Percentiles rank a stretch among this genome's conserved stretches.
Conservation (phyloP, 2,888 invertebrate species). For the Nasonia oneida region DNA sequence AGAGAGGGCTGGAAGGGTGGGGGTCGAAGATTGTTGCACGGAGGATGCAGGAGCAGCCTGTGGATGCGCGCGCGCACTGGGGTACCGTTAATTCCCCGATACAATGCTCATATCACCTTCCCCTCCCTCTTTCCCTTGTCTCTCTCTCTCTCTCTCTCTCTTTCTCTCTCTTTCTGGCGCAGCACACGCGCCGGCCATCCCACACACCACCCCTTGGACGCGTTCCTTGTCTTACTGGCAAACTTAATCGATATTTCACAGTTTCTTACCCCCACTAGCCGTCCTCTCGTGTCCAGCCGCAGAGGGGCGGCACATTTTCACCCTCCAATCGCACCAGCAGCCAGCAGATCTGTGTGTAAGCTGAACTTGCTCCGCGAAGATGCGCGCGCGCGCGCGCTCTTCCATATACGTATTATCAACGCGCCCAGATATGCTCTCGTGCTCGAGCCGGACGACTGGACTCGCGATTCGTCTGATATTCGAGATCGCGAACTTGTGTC, state of each 20-base stretch:
- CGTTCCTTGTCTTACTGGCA: constrained; percentile 79
- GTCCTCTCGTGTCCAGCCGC: constrained; percentile 73
- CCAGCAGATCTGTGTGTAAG: constrained; percentile 33
- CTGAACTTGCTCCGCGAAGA: constrained; percentile 30
- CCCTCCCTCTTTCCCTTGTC: constrained; percentile 64
- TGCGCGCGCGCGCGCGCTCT: constrained; percentile 35
- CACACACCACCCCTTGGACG: constrained; percentile 75
- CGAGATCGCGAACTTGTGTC: background rate
- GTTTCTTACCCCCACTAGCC: constrained; percentile 78
- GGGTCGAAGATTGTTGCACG: constrained; percentile 59
- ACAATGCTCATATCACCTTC: constrained; percentile 80
- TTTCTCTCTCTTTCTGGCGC: constrained; percentile 7
- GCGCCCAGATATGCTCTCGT: background rate
- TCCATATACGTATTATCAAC: constrained; percentile 27
- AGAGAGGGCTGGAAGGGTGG: constrained; percentile 59
- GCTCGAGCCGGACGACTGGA: constrained; percentile 30
- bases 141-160: constrained; percentile 32
- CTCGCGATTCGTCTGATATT: constrained; percentile 29
- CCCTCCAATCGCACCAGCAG: constrained; percentile 73
- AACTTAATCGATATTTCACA: constrained; percentile 80
- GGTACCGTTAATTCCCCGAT: constrained; percentile 79
- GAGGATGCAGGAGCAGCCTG: constrained; percentile 50
- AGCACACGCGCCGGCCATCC: constrained; percentile 48
- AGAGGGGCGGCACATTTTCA: constrained; percentile 72
- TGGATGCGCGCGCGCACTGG: constrained; percentile 42